Conservation (phyloP, 2,797 vertebrate species). For the Philypnodon macrostomus region DNA sequence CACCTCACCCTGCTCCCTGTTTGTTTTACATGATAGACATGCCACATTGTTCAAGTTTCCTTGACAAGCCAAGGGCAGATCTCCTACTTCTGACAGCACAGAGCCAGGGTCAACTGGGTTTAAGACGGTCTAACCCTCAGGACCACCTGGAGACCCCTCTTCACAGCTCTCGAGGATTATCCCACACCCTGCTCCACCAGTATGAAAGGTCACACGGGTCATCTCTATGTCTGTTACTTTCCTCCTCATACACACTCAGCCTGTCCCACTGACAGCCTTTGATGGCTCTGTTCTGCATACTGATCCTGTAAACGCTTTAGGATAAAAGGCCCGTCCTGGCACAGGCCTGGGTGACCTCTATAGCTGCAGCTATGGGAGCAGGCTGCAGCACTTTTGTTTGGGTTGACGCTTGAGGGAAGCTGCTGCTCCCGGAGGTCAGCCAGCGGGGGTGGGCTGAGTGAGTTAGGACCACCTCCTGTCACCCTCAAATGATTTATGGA, state of each 20-base stretch:
- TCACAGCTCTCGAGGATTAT: constrained; percentile 51
- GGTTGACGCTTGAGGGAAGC: constrained; percentile 59
- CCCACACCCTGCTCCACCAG: constrained; percentile 46
- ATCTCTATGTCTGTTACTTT: constrained; percentile 22
- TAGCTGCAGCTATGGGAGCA: constrained; percentile 50
- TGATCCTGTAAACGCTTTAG: constrained; percentile 50
- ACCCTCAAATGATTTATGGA: constrained; percentile 70
- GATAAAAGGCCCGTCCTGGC: constrained; percentile 56
- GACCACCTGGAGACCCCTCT: constrained; percentile 66
- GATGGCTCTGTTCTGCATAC: constrained; percentile 37
- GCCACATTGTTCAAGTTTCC: constrained; percentile 54
- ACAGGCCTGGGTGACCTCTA: constrained; percentile 49
- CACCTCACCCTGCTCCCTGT: constrained; percentile 8
- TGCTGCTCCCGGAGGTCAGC: constrained; percentile 60
- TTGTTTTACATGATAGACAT: constrained; percentile 31
- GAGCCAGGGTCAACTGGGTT: constrained; percentile 65
- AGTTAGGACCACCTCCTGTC: constrained; percentile 66
- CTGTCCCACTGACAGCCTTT: constrained; percentile 23
- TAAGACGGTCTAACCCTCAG: constrained; percentile 59
- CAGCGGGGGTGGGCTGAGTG: constrained; percentile 43
- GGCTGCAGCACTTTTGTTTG: constrained; percentile 60
- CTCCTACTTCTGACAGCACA: constrained; percentile 50
- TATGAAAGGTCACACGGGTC: constrained; percentile 45
- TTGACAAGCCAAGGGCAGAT: constrained; percentile 47
- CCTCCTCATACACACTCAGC: neutral